Evolutionary conservation across 2,113 vertebrate species (phyloP).

Genomic region (Oxygymnocypris stewartii): DNA sequence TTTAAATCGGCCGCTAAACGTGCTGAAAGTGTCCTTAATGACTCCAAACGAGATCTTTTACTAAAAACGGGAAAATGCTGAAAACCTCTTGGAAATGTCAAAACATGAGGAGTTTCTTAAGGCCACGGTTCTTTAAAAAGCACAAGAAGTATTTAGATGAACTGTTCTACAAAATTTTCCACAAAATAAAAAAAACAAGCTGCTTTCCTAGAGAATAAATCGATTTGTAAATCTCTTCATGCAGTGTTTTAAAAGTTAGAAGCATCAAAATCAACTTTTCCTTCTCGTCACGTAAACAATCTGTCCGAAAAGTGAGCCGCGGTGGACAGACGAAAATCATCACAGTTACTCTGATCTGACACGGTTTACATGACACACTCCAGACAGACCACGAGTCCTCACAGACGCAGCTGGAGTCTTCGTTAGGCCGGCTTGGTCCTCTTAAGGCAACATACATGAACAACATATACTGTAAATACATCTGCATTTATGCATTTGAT

Average conservation of each 20-base stretch:
- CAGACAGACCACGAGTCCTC: not conserved
- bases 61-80: slow-evolving; percentile 15
- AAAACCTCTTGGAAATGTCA: slow-evolving; percentile 49
- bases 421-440: not conserved
- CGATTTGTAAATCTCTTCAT: not conserved
- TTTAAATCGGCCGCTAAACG: slow-evolving; percentile 71
- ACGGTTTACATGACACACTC: not conserved
- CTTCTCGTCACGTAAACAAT: not conserved
- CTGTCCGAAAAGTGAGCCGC: not conserved
- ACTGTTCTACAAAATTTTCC: no score
- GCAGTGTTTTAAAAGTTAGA: not conserved
- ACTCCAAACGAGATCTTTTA: slow-evolving; percentile 10
- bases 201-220: not conserved
- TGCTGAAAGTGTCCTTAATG: slow-evolving; percentile 65
- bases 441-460: not conserved
- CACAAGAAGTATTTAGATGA: not conserved
- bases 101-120: slow-evolving; percentile 30
- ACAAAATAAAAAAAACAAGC: not conserved
- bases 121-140: not conserved
- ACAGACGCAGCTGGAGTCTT: not conserved
- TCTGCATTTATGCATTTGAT: not conserved
- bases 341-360: not conserved
- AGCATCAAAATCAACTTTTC: slow-evolving; percentile 1
- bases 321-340: no score
- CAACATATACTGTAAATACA: not conserved